Conservation (phyloP, 2,797 vertebrate genomes). For the Acrossocheilus wenchowensis region DNA sequence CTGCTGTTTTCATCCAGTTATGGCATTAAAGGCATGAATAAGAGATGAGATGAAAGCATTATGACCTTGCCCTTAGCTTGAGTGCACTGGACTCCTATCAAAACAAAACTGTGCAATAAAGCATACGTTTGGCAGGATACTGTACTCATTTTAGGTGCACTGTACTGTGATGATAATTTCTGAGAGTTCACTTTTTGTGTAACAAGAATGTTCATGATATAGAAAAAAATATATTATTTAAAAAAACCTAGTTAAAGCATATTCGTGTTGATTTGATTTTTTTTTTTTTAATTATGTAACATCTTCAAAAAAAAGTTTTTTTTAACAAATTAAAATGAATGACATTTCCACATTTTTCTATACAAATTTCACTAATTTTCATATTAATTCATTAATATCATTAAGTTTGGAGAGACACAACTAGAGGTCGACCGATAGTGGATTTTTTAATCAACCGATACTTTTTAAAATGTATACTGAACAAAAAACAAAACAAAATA, state of each 20-base stretch:
- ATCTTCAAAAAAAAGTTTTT: background rate
- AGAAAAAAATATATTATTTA: background rate
- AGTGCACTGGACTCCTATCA: slow-evolving; percentile 14
- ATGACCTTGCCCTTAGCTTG: slow-evolving; percentile 43
- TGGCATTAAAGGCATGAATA: slow-evolving; percentile 70
- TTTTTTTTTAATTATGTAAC: background rate
- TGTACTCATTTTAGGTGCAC: background rate
- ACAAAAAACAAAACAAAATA: too few species aligned
- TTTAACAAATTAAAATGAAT: background rate
- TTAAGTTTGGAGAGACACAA: background rate
- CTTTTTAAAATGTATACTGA: too few species aligned
- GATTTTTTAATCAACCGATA: too few species aligned
- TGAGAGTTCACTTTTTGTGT: background rate
- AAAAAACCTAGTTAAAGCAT: background rate
- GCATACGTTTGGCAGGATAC: background rate
- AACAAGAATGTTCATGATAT: background rate
- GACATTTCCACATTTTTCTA: background rate
- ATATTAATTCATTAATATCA: background rate
- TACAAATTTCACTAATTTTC: background rate
- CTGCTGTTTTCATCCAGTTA: slow-evolving; percentile 56
- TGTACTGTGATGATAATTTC: background rate
- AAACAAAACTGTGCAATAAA: slow-evolving; percentile 22
- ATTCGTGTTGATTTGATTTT: background rate
- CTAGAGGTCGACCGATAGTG: background rate
- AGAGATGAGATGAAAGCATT: slow-evolving; percentile 63